Base-by-base conservation (phyloP, 1,140 invertebrate genomes). In the Drosophila obscura region DNA sequence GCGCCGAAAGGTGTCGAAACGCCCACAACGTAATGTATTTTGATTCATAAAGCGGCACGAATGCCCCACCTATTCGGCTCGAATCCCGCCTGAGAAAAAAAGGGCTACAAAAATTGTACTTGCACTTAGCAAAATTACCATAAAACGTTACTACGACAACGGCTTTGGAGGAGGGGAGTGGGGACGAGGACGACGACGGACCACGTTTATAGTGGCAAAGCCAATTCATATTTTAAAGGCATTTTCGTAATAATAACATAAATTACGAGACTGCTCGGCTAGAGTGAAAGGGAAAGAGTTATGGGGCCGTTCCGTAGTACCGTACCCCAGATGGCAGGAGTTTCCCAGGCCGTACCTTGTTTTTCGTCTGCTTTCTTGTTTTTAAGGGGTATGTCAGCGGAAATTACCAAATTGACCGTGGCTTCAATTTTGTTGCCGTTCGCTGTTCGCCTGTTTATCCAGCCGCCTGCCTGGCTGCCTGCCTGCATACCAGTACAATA, bases 391-490 rank as follows among this genome's bases (percentile, higher is more conserved):
- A 64, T 78, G 69, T 68, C 77, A 77, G 76, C 78, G 87, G 79
- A 82, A 87, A 83, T 79, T 73, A 58, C 73, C 65, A 88, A 90
- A 90, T 90, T 90, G 88, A 81, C 88, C 88, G 72, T 90, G 88
- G 80, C 82, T 90, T 77, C 77, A 90, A 87, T 90, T 90, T 76
- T 44, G 44, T 65, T 64, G 35, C 48, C 48, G 39, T 28, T 35
- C 24, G 15, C 24, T 24, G 26, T 16, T 45, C 51, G 19, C 15
- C 39, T 62, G 19, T 41, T 16, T 24, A 35, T 26, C 46, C 50
- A 7, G 26, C 52, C 26, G 45, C 31, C 62, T 24, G 77, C 28
- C 65, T 87, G 73, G 78, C 52, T 24, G 45, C 26, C 55, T 24
- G 77, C 26, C 65, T 85, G 78, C 79, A 71, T 60, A 39, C 35